Percentiles rank a stretch among this genome's conserved stretches.
Evolutionary conservation across 2,888 invertebrate species (phyloP).

Genomic region (Pomacea canaliculata): DNA sequence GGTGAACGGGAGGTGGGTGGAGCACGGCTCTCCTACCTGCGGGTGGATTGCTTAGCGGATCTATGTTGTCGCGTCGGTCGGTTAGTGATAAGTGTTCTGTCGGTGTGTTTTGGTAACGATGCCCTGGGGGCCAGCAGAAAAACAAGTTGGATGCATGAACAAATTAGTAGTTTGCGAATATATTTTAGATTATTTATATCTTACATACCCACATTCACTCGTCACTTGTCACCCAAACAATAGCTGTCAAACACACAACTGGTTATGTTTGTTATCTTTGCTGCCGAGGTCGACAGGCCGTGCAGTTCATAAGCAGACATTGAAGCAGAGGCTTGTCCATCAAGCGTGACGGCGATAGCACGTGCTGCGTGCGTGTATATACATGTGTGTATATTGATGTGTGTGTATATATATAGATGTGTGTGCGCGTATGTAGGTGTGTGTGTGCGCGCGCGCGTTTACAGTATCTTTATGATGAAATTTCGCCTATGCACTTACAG

Average conservation of each 20-base stretch:
- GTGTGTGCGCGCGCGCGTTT: not conserved
- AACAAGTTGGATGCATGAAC: too few species aligned
- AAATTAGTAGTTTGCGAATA: too few species aligned
- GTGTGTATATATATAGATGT: not conserved
- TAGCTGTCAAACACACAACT: not conserved
- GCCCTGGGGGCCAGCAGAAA: too few species aligned
- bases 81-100: too few species aligned
- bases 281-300: not conserved
- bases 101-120: too few species aligned
- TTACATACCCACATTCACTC: not conserved
- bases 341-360: not conserved
- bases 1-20: too few species aligned
- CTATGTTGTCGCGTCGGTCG: too few species aligned
- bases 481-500: too few species aligned
- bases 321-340: not conserved
- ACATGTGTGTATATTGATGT: not conserved
- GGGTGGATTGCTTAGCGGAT: too few species aligned
- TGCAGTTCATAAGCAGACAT: not conserved
- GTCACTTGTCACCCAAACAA: not conserved
- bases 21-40: too few species aligned
- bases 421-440: not conserved
- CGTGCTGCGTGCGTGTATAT: not conserved
- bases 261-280: too few species aligned
- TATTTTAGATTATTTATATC: too few species aligned
- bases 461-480: not conserved